These are phyloP conservation scores for Parnassius mnemosyne DNA, from an alignment of 2,888 invertebrate genomes.

Conservation along the genomic window DNA sequence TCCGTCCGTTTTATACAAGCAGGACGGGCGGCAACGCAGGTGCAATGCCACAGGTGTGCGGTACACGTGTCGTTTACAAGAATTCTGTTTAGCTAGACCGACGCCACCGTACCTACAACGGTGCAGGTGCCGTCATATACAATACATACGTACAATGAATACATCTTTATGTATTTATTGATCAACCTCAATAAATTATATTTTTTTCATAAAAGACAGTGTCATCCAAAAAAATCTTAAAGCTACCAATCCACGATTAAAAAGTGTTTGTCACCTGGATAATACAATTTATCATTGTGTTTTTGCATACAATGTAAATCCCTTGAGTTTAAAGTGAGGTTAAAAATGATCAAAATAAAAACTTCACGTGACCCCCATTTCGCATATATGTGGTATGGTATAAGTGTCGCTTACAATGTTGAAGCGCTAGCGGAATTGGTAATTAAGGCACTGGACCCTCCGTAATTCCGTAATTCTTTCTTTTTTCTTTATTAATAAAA, in stretches of 20 bases:
- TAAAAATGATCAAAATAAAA: conserved; percentile 21
- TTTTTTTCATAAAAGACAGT: no score
- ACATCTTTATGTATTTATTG: no score
- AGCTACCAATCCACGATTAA: not conserved
- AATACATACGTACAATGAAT: no score
- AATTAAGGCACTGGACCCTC: not conserved
- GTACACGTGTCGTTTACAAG: no score
- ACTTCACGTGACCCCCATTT: conserved; percentile 22
- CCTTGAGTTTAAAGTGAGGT: conserved; percentile 13
- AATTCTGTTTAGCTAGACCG: no score
- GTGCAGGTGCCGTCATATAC: no score
- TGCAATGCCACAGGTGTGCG: no score
- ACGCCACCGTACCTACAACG: no score
- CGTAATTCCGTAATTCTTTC: not conserved
- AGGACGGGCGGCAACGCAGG: no score
- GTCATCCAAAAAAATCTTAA: not conserved
- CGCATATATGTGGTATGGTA: conserved; percentile 8
- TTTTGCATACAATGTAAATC: conserved; percentile 21
- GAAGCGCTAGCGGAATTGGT: conserved; percentile 4
- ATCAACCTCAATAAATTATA: no score
- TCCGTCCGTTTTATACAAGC: no score
- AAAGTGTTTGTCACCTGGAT: conserved; percentile 21
- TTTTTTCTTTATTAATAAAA: no score
- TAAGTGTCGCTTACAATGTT: conserved; percentile 3
- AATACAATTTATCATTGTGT: conserved; percentile 23